Percentiles rank a stretch among this genome's conserved stretches.
Evolutionary conservation across 2,113 vertebrate species (phyloP).

Genomic region (Equus quagga): DNA sequence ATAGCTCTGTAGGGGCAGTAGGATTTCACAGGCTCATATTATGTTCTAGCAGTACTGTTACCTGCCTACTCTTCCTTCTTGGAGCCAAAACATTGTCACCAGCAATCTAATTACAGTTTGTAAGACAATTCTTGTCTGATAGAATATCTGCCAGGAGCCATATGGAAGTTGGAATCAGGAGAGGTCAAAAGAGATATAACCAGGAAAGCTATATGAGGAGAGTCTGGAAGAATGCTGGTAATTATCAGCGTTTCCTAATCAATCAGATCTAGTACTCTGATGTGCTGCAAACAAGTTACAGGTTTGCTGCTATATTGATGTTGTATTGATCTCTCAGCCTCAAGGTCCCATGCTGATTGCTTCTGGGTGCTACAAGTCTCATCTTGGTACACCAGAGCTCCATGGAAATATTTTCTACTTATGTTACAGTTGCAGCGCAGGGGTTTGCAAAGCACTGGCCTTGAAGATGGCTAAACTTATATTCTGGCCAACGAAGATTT

Average conservation of each 20-base stretch:
- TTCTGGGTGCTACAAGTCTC: neutral
- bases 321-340: neutral
- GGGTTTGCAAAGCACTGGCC: neutral
- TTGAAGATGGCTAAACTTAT: neutral
- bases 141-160: neutral
- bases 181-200: slow-evolving; percentile 4
- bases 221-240: neutral
- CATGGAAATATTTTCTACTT: neutral
- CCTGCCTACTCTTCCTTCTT: neutral
- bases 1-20: neutral
- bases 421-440: neutral
- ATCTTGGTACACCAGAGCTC: neutral
- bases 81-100: neutral
- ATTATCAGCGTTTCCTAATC: neutral
- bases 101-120: slow-evolving; percentile 22
- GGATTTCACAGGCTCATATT: neutral
- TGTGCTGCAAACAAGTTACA: neutral
- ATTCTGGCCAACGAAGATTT: neutral
- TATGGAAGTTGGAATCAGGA: slow-evolving; percentile 33
- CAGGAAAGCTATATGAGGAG: neutral
- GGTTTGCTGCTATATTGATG: neutral
- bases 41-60: neutral
- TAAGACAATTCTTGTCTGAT: neutral
- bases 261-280: neutral
- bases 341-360: neutral